Evolutionary conservation across 2,888 invertebrate genomes (phyloP).

Genomic region (Acleris literana): DNA sequence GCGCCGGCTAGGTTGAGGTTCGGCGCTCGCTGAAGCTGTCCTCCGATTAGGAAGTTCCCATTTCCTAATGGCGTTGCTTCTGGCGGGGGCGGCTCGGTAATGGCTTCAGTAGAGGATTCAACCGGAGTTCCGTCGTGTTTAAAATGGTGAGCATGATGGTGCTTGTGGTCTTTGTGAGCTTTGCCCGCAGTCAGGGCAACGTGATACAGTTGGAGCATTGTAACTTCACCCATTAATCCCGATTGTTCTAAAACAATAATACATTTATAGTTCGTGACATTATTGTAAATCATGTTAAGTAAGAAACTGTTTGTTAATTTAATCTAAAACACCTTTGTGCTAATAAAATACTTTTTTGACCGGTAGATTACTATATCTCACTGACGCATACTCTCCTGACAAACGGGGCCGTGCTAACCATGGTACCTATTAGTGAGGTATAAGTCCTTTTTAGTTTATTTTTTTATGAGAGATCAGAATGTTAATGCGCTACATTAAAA

Average conservation of each 20-base stretch:
- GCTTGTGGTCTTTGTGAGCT: constrained; percentile 93
- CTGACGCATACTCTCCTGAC: too few relatives aligned
- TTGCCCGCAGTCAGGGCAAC: constrained; percentile 93
- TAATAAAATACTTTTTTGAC: too few relatives aligned
- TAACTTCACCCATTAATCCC: constrained; percentile 89
- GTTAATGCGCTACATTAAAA: too few relatives aligned
- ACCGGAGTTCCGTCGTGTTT: constrained; percentile 88
- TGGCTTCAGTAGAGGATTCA: constrained; percentile 84
- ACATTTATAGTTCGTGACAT: too few relatives aligned
- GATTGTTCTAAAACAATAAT: constrained; percentile 78
- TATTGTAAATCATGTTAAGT: too few relatives aligned
- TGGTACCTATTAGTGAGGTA: too few relatives aligned
- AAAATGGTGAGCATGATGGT: constrained; percentile 92
- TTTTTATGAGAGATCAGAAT: too few relatives aligned
- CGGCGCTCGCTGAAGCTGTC: constrained; percentile 85
- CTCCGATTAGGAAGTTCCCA: constrained; percentile 85
- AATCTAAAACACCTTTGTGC: too few relatives aligned
- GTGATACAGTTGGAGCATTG: constrained; percentile 91
- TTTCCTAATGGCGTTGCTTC: constrained; percentile 72
- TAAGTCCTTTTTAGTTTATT: too few relatives aligned
- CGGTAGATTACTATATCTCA: too few relatives aligned
- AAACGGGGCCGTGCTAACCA: too few relatives aligned
- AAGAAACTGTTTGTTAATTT: too few relatives aligned
- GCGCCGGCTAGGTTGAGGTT: constrained; percentile 78
- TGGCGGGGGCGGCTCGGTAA: constrained; percentile 79